Evolutionary conservation across 30 jellyfish, hydroid and myxozoan species (phyloP), one percentile per base, ranked within the genome.

Genomic region (Aurelia sp.): DNA sequence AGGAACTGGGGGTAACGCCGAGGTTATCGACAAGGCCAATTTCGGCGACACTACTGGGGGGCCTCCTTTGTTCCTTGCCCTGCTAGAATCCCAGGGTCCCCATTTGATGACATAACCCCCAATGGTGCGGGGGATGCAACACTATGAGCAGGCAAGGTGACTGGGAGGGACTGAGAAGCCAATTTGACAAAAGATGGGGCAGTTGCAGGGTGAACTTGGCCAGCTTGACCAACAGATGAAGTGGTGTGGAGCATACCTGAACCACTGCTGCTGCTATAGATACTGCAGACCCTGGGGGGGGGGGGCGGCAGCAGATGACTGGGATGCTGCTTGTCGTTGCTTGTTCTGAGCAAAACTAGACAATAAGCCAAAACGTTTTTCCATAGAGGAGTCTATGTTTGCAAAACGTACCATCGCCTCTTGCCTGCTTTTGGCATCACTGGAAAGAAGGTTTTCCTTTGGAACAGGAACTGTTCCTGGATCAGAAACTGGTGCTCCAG

Each of bases 1-100:
- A 15, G 85, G 72, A 17, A 74, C 85, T 17, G 85, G 85, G 51
- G 85, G 73, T n/a, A 74, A 51, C 51, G 85, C 85, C 4, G 85
- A 47, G 16, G 85, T 4, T 2, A 74, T 73, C 7, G 72, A 74
- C 20, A 74, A 13, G 17, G 72, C 85, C 55, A 19, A 72, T 7
- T 2, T 20, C 13, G 33, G 72, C 13, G 13, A 12, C 19, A 19
- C n/a, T 44, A 15, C 55, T 13, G 13, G 13, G 40, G 1, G 1
- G 16, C 65, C 65, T 12, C 19, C 65, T 53, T 53, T 53, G 65
- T 2, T 12, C 19, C n/a, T 12, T 12, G 65, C 65, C 65, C 16
- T 18, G 19, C n/a, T 2, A 53, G 16, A 12, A 53, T 53, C 16
- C 16, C 65, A 1, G 65, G 65, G 19, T 53, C 65, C 65, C 65